Evolutionary conservation across 2,888 invertebrate species (phyloP), one percentile per base, ranked within the genome.

Genomic region (Frankliniella intonsa): DNA sequence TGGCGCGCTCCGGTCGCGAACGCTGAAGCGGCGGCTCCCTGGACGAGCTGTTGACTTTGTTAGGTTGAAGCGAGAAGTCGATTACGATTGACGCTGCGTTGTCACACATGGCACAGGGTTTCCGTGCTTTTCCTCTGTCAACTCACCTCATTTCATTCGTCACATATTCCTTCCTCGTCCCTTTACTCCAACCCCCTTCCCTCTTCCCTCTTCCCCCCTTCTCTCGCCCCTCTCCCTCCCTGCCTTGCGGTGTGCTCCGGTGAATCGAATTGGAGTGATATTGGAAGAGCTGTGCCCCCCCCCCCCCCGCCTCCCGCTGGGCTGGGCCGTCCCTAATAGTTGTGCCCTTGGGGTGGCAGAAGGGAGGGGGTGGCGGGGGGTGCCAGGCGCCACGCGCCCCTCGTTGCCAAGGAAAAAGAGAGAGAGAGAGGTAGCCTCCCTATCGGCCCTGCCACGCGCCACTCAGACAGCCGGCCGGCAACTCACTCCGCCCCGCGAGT

Each of bases 261-360:
- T 38, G 84, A 92, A 91, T 84, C 92, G 91, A 86, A 95, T 92
- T 81, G 95, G 89, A 0, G 95, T 62, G 62, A 17, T 38, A 38
- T 62, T 17, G 62, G 38, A 2, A 38, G 38, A 38, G 38, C 62
- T 62, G 7, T 62, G 62, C 12, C 17, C 62, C 14, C 19, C 3
- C 38, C 38, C 38, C 38, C 3, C 38, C 38, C 38, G 38, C 38
- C 38, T 5, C 38, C 62, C n/a, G 62, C 62, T n/a, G 62, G 14
- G 62, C 19, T n/a, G 19, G 55, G 55, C 3, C 14, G 9, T n/a
- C 62, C 62, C 62, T 62, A 62, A 62, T 62, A 62, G 62, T 62
- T 62, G 62, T 62, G 62, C 62, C 62, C 62, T 62, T 62, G 62
- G 62, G 38, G 38, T 38, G 38, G 38, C 38, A 38, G 38, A 38